Evolutionary conservation across 2,113 vertebrate genomes (phyloP), one percentile per base, ranked within the genome.

Genomic region (Thomomys bottae): DNA sequence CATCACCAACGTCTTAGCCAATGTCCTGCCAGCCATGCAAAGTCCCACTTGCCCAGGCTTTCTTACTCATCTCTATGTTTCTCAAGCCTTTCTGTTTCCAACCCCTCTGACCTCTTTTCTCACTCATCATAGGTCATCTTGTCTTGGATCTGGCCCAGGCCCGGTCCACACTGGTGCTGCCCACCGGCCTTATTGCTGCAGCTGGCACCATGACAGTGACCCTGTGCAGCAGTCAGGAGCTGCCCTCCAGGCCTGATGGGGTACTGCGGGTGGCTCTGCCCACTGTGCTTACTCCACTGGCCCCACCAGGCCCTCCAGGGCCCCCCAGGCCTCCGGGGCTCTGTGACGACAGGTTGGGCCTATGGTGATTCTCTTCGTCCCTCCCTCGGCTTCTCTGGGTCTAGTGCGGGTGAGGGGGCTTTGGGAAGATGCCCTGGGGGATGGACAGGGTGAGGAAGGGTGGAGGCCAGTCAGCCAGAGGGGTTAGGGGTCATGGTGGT

Each of bases 111-210:
- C 92, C 32, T 63, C 81, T 68, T 73, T 77, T 82, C 92, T 95
- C 73, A 59, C 84, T 67, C 49, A 36, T 78, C 49, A 9, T 86
- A 99, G 99, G 99, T 94, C 99, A 99, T 96, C 97, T 99, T 0
- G 98, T 99, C 90, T 97, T 99, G 96, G 99, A 99, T 1, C 98
- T 99, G 96, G 99, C 99, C 26, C 95, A 98, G 64, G 99, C 99
- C 88, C 98, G 97, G 82, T 98, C 98, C 89, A 99, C 98, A 9
- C 99, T 99, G 92, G 96, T 99, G 34, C 96, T 99, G 38, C 97
- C 97, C 92, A 99, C 98, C 0, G 99, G 99, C 75, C 40, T 96
- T 0, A 98, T 99, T 42, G 98, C 98, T 23, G 98, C 99, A 0
- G 98, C 98, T 0, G 98, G 99, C 93, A 98, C 98, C 40, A 97